Evolutionary conservation across 2,888 invertebrate species (phyloP).

Genomic region (Gymnoscelis rufifasciata): DNA sequence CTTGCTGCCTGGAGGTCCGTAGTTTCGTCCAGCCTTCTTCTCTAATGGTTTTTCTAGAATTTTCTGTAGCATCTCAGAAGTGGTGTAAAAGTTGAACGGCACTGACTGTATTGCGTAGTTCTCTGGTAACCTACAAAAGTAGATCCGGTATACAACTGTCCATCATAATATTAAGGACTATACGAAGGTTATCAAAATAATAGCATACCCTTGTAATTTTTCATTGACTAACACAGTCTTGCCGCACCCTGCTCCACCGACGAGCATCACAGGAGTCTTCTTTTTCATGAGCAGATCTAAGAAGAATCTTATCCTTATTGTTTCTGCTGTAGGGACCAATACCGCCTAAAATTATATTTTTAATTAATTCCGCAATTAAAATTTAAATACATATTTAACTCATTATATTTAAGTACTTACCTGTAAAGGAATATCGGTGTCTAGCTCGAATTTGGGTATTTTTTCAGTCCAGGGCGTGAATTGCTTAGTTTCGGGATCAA

Average conservation of each 20-base stretch:
- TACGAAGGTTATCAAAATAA: no score
- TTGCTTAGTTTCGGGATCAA: conserved; percentile 93
- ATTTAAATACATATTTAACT: no score
- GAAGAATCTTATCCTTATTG: conserved; percentile 92
- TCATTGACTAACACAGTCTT: conserved; percentile 92
- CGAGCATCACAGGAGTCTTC: conserved; percentile 95
- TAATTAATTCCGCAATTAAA: not conserved
- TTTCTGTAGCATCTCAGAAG: conserved; percentile 95
- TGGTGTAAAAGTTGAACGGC: conserved; percentile 97
- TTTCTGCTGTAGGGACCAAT: conserved; percentile 95
- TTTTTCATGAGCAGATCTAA: conserved; percentile 92
- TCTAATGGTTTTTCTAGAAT: conserved; percentile 96
- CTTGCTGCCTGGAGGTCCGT: conserved; percentile 96
- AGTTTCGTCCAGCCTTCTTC: conserved; percentile 97
- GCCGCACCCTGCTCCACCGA: conserved; percentile 95
- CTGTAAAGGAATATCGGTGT: conserved; percentile 94
- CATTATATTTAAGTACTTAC: no score
- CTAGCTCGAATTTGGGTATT: conserved; percentile 93
- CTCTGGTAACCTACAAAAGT: conserved; percentile 82
- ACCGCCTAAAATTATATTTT: conserved; percentile 79
- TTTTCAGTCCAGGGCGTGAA: conserved; percentile 94
- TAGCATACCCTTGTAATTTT: conserved; percentile 78
- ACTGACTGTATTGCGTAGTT: conserved; percentile 94
- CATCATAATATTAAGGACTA: no score
- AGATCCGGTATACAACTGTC: not conserved